Percentiles rank a stretch among this genome's conserved stretches.
phyloP scores from a whole-genome alignment of 2,797 vertebrate species.

The Synaphobranchus kaupii region DNA sequence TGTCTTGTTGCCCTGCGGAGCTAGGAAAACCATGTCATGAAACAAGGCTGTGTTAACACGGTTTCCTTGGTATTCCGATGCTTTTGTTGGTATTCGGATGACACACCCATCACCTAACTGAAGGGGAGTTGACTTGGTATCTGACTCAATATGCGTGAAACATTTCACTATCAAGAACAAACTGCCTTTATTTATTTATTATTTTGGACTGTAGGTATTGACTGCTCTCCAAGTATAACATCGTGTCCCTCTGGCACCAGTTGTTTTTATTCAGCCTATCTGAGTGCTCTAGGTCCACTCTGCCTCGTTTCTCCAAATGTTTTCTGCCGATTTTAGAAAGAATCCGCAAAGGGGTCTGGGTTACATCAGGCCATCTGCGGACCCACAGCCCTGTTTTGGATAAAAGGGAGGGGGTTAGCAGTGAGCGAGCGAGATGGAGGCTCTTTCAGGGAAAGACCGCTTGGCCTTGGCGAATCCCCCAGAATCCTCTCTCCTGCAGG shows the following conservation, averaged over 20 bases:
- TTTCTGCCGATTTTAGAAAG: not conserved
- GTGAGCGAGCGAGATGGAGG: not conserved
- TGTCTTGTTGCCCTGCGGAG: not conserved
- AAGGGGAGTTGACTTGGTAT: not conserved
- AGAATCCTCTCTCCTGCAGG: conserved; percentile 2
- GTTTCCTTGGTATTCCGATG: not conserved
- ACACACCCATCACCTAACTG: not conserved
- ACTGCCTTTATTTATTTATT: not conserved
- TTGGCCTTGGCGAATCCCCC: not conserved
- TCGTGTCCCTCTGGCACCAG: no score
- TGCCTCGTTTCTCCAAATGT: not conserved
- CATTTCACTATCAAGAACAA: not conserved
- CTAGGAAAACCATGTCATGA: not conserved
- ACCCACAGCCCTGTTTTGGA: not conserved
- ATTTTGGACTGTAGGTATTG: not conserved
- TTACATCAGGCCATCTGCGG: not conserved
- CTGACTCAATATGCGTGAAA: not conserved
- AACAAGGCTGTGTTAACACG: not conserved
- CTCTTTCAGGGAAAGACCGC: not conserved
- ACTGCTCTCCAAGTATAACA: not conserved
- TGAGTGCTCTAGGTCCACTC: not conserved
- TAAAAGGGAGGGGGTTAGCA: not conserved
- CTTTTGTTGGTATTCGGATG: no score
- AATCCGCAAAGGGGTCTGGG: not conserved
- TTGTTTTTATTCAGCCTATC: not conserved